These are phyloP conservation scores for Vidua chalybeata DNA, from an alignment of 2,113 vertebrate genomes.

Conservation along the genomic window DNA sequence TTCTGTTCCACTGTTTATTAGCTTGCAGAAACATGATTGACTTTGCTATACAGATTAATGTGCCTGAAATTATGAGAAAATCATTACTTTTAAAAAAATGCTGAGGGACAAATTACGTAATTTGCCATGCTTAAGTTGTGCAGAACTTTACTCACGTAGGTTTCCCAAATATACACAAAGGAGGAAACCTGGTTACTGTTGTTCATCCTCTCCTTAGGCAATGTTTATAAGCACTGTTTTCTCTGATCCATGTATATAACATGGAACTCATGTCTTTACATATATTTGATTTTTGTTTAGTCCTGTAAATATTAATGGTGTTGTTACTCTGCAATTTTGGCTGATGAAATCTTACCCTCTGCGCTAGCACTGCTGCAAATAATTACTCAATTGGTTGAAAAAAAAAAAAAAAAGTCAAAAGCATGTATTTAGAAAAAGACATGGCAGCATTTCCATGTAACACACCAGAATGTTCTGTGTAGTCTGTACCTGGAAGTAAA, in stretches of 20 bases:
- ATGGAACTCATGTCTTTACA: not conserved
- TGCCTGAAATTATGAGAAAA: not conserved
- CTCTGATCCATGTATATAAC: not conserved
- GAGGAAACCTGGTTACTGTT: not conserved
- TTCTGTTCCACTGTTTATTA: not conserved
- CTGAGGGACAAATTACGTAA: not conserved
- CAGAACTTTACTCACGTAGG: not conserved
- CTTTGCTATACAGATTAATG: not conserved
- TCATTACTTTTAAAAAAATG: not conserved
- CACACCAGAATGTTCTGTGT: not conserved
- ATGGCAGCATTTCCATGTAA: not conserved
- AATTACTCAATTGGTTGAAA: not conserved
- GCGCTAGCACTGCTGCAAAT: not conserved
- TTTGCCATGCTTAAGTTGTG: not conserved
- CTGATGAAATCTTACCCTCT: not conserved
- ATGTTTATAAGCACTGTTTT: not conserved
- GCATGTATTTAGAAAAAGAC: not conserved
- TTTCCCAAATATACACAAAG: not conserved
- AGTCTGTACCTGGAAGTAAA: not conserved
- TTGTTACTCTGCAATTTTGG: not conserved
- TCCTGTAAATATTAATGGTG: not conserved
- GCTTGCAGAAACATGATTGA: not conserved
- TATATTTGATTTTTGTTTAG: not conserved
- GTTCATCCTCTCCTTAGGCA: not conserved
- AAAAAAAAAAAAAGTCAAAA: not conserved